A percentile compares a stretch with the other conserved stretches of the same genome.
Evolutionary conservation across 1,140 invertebrate genomes (phyloP).

Genomic region (Euwallacea similis): DNA sequence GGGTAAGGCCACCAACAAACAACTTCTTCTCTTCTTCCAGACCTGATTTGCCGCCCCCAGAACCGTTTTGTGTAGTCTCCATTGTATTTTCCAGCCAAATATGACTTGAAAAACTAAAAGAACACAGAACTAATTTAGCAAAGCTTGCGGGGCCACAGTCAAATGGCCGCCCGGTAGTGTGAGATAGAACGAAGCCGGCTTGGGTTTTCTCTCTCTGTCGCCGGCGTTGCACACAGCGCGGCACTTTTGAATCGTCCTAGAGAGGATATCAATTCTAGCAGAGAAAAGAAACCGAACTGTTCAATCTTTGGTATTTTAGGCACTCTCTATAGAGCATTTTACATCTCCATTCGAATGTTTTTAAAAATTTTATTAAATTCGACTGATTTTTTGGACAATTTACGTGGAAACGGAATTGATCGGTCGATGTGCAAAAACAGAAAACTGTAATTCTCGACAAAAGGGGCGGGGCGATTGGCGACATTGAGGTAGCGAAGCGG

Average conservation of each 20-base stretch:
- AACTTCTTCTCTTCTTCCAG: slow-evolving; percentile 37
- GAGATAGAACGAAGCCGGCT: slow-evolving; percentile 18
- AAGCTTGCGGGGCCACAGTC: slow-evolving; percentile 33
- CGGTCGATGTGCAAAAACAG: too few species aligned
- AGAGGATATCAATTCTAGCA: too few species aligned
- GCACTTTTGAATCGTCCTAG: background rate
- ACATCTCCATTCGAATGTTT: too few species aligned
- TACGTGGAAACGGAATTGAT: too few species aligned
- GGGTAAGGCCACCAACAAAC: slow-evolving; percentile 78
- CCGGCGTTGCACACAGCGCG: background rate
- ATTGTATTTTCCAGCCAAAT: slow-evolving; percentile 12
- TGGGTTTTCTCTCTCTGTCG: slow-evolving; percentile 19
- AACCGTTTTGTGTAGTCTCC: slow-evolving; percentile 29
- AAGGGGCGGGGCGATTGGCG: too few species aligned
- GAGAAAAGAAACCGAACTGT: background rate
- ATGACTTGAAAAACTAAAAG: slow-evolving; percentile 17
- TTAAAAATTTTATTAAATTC: too few species aligned
- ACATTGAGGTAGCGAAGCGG: too few species aligned
- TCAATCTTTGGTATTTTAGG: background rate
- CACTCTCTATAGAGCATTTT: too few species aligned
- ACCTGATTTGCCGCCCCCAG: slow-evolving; percentile 14
- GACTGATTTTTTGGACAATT: too few species aligned
- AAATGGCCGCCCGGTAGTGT: slow-evolving; percentile 28
- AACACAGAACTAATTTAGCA: slow-evolving; percentile 16
- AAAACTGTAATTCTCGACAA: too few species aligned